Evolutionary conservation across 2,888 invertebrate species (phyloP), one percentile per base, ranked within the genome.

Genomic region (Cryptosula pallasiana): DNA sequence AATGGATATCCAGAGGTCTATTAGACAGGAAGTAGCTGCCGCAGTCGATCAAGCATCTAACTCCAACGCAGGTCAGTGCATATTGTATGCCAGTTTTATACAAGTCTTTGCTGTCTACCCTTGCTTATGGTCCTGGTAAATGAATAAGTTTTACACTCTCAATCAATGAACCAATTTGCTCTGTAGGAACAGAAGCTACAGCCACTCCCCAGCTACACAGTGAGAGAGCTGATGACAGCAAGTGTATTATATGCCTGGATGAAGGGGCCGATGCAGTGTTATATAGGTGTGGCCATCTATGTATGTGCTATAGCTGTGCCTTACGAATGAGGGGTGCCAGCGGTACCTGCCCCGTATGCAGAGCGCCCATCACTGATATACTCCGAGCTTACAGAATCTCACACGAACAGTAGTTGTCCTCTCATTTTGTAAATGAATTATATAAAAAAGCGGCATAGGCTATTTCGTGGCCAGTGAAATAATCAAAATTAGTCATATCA

Each of bases 231-330:
- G 78, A 75, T 72, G 81, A 82, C 75, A 77, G 78, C 0, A 79
- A 80, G 71, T 84, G 84, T 75, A 74, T 83, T 27, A 82, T 84
- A 69, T 84, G 84, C 72, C 76, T 83, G 72, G 83, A 82, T 35
- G 78, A 77, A 29, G 75, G 76, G 57, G 78, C 81, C 25, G 83
- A 84, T 76, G 78, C 81, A 0, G 82, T 84, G 16, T 77, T 84
- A 27, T 84, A 84, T 73, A 81, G 82, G 76, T 84, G 84, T 78
- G 84, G 84, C 27, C 84, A 84, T 74, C 79, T 84, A 77, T 84
- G 84, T 73, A 77, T 82, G 20, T 84, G 84, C 73, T 81, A 78
- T 74, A 74, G 76, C n/a, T 84, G 84, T 77, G 82, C 82, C 1
- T 75, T 80, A 70, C 77, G 80, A 71, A 78, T 84, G 36, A 76